These are phyloP conservation scores for Numenius arquata DNA, from an alignment of 2,113 vertebrate species.

Conservation along the genomic window DNA sequence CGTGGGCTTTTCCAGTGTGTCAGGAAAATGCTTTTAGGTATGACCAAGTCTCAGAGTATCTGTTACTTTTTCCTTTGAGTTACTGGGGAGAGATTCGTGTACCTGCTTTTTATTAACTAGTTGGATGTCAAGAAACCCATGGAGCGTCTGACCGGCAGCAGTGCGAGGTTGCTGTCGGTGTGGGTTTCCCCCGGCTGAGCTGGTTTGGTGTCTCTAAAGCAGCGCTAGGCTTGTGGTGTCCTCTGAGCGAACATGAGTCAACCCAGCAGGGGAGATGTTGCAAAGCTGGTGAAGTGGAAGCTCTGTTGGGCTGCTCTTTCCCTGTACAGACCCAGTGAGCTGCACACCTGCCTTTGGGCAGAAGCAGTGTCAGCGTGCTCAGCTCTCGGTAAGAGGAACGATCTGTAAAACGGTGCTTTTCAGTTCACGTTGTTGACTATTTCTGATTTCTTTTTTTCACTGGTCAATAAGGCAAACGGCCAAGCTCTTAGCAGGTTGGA, in stretches of 20 bases:
- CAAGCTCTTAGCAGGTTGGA: neutral
- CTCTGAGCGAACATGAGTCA: fast-evolving
- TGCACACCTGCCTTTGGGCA: fast-evolving
- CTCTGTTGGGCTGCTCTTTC: neutral
- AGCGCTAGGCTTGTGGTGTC: neutral
- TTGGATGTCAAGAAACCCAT: fast-evolving
- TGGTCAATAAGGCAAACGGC: neutral
- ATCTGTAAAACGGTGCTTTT: neutral
- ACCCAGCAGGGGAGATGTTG: neutral
- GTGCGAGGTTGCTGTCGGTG: fast-evolving
- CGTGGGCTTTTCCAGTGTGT: neutral
- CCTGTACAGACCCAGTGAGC: fast-evolving
- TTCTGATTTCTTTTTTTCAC: neutral
- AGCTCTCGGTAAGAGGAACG: neutral
- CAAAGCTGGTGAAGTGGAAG: neutral
- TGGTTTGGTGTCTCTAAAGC: neutral
- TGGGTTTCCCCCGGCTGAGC: no score
- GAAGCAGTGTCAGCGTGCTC: neutral
- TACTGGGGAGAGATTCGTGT: neutral
- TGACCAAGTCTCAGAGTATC: neutral
- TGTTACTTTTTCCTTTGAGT: neutral
- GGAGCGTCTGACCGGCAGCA: fast-evolving
- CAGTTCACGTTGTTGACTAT: fast-evolving
- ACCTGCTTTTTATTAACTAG: neutral
- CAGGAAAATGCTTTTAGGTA: neutral